Conservation (phyloP, 2,888 invertebrate species). For the Drosophila flavopinicola region DNA sequence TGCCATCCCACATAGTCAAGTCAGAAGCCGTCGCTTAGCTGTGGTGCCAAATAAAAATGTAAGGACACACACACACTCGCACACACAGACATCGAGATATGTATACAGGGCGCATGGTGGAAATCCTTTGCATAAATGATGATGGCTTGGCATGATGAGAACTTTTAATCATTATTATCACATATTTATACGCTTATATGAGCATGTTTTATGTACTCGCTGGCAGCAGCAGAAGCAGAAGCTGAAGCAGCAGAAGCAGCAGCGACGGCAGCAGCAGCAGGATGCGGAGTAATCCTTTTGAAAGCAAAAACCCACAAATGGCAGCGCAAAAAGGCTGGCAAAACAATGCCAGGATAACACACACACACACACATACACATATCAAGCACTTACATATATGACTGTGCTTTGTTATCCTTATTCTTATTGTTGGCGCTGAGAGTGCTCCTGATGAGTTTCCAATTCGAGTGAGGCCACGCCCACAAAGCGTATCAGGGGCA, state of each 20-base stretch:
- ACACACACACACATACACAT: slow-evolving; percentile 27
- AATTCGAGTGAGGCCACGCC: slow-evolving; percentile 76
- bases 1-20: slow-evolving; percentile 45
- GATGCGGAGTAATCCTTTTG: slow-evolving; percentile 75
- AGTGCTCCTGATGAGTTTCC: slow-evolving; percentile 66
- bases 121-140: slow-evolving; percentile 81
- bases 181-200: slow-evolving; percentile 83
- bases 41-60: slow-evolving; percentile 79
- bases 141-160: slow-evolving; percentile 77
- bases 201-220: slow-evolving; percentile 83
- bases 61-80: slow-evolving; percentile 47
- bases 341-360: slow-evolving; percentile 54
- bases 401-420: slow-evolving; percentile 64
- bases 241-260: slow-evolving; percentile 1
- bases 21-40: slow-evolving; percentile 36
- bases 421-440: slow-evolving; percentile 63
- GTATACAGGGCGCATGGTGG: slow-evolving; percentile 36
- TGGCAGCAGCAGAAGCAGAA: slow-evolving; percentile 24
- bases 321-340: slow-evolving; percentile 76
- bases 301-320: slow-evolving; percentile 81
- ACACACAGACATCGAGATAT: slow-evolving; percentile 6
- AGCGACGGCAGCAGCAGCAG: slow-evolving; percentile 11
- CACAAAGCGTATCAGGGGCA: slow-evolving; percentile 31
- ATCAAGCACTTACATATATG: slow-evolving; percentile 37
- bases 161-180: slow-evolving; percentile 83